phyloP scores from a whole-genome alignment of 2,113 vertebrate species.

The Uria aalge region DNA sequence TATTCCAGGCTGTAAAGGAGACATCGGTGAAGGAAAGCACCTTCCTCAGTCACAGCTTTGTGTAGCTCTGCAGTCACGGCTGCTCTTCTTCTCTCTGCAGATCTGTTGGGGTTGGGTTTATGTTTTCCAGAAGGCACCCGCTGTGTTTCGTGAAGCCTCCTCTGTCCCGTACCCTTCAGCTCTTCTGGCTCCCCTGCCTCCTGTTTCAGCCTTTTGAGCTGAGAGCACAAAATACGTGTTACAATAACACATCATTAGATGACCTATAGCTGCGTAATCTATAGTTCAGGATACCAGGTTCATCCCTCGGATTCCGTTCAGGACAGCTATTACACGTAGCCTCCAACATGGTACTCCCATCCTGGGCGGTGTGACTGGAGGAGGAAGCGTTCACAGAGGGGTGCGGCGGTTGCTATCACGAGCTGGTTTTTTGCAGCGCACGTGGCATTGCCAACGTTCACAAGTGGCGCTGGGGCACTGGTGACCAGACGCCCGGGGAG shows the following conservation, averaged over 20 bases:
- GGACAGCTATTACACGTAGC: accelerated
- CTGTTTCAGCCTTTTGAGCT: not conserved
- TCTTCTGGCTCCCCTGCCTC: not conserved
- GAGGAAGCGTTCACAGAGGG: not conserved
- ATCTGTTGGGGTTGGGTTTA: not conserved
- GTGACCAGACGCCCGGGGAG: accelerated
- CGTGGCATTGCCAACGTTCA: not conserved
- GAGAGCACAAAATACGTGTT: accelerated
- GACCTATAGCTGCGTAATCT: accelerated
- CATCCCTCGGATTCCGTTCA: not conserved
- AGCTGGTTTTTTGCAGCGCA: accelerated
- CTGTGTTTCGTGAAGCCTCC: accelerated
- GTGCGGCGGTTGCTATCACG: not conserved
- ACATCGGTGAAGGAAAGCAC: not conserved
- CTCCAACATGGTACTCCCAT: not conserved
- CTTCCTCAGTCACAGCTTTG: not conserved
- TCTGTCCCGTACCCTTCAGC: accelerated
- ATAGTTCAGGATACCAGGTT: not conserved
- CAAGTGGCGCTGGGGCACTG: accelerated
- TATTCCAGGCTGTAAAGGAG: not conserved
- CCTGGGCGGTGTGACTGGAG: not conserved
- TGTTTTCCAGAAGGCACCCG: not conserved
- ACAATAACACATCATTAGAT: no score
- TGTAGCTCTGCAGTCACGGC: not conserved
- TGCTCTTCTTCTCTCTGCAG: not conserved